phyloP scores from a whole-genome alignment of 2,113 vertebrate genomes.

The Spilogale gracilis region DNA sequence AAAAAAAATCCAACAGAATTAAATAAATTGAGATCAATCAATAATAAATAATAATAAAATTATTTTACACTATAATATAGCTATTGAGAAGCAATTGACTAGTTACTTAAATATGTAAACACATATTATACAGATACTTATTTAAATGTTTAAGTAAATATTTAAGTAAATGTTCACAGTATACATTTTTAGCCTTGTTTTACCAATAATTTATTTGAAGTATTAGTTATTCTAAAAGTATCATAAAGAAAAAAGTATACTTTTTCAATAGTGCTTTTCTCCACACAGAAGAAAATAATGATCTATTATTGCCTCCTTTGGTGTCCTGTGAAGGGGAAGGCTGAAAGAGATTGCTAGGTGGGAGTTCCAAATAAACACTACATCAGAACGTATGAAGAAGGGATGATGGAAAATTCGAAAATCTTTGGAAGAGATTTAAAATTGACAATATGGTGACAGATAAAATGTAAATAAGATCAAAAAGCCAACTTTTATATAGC shows the following conservation, averaged over 20 bases:
- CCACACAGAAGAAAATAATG: not conserved
- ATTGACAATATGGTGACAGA: not conserved
- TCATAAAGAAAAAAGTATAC: not conserved
- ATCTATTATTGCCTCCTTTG: not conserved
- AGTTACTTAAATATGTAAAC: not conserved
- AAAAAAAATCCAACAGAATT: not conserved
- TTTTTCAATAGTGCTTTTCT: not conserved
- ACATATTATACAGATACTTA: not conserved
- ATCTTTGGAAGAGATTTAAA: not conserved
- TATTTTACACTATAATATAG: not conserved
- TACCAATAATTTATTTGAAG: not conserved
- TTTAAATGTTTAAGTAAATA: not conserved
- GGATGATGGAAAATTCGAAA: not conserved
- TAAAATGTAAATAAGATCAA: not conserved
- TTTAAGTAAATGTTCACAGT: not conserved
- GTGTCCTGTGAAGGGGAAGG: not conserved
- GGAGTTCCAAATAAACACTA: not conserved
- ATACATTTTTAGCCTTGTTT: not conserved
- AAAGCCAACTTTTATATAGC: not conserved
- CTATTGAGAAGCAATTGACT: not conserved
- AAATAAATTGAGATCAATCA: not conserved
- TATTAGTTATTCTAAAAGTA: constrained; percentile 7
- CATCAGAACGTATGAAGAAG: not conserved
- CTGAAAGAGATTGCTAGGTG: not conserved
- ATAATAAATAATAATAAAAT: too few relatives aligned